Evolutionary conservation across 2,113 vertebrate species (phyloP).

Genomic region (Maccullochella peelii): DNA sequence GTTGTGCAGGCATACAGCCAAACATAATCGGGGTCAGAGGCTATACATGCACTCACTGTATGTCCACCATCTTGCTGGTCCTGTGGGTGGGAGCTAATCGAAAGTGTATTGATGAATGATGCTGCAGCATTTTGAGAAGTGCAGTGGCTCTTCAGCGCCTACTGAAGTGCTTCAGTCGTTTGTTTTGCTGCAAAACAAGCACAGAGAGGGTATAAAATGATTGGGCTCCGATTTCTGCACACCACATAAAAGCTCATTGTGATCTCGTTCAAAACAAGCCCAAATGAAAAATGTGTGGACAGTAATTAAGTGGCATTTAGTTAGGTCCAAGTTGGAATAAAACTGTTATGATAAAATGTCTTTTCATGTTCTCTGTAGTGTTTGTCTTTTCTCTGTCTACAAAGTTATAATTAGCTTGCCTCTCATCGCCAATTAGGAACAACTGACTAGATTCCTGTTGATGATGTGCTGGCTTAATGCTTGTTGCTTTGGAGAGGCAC

Average conservation of each 20-base stretch:
- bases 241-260: conserved; percentile 19
- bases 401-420: conserved; percentile 74
- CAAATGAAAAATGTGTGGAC: conserved; percentile 36
- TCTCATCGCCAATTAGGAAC: conserved; percentile 72
- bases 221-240: conserved; percentile 10
- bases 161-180: conserved; percentile 54
- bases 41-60: conserved; percentile 42
- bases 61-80: conserved; percentile 34
- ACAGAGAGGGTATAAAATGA: conserved; percentile 39
- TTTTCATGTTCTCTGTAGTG: conserved; percentile 34
- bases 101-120: conserved; percentile 70
- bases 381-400: conserved; percentile 55
- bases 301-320: conserved; percentile 38
- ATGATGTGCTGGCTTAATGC: conserved; percentile 66
- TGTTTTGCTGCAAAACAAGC: conserved; percentile 68
- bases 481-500: conserved; percentile 81
- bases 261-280: conserved; percentile 32
- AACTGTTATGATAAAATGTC: conserved; percentile 38
- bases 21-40: conserved; percentile 65
- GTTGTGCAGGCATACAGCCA: conserved; percentile 29
- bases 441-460: conserved; percentile 71
- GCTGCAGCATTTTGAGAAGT: conserved; percentile 68
- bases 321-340: conserved; percentile 50
- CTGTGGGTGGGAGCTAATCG: conserved; percentile 64
- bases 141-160: conserved; percentile 54